Base-by-base conservation (phyloP, 1,140 invertebrate genomes). In the Heliconius hermathena region DNA sequence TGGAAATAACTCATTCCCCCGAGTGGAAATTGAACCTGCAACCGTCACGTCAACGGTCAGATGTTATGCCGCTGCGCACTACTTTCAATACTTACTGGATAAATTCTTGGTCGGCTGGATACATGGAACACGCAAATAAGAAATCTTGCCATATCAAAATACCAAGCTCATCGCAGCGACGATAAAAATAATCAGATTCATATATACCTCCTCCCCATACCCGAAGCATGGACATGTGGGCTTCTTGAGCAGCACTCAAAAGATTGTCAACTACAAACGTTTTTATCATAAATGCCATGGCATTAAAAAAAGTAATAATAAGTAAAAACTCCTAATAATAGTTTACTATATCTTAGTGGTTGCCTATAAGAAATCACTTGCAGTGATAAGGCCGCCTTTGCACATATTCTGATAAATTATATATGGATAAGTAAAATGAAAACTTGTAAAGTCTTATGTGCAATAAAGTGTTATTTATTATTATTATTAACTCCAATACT, bases 191-290 rank as follows among this genome's bases (percentile, higher is more conserved):
- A 82, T 99, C 98, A 0, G 96, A 96, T 91, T 99, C 99, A 88
- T 99, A 99, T 1, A 98, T 95, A 71, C 99, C 99, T 54, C 99
- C 99, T 29, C 99, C 99, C 99, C 99, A 99, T 1, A 99, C 97
- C 22, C 99, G 95, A 1, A 99, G 91, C 96, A 98, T 98, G 89
- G 99, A 99, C 97, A 99, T 99, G 87, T 99, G 96, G 0, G 97
- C 96, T 54, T 97, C 96, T 82, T 96, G 96, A 1, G 97, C 97
- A 0, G 98, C 97, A 41, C 93, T 83, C 3, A 99, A 88, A 2
- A 99, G 92, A 76, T 96, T 85, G 29, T 89, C 87, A 77, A 95
- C 95, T 89, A 38, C 38, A 80, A 80, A 57, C 26, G 13, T 29
- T 29, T 29, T 36, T 3, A 41, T 16, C 16, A n/a, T 26, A 2